Percentiles rank a stretch among this genome's conserved stretches.
Evolutionary conservation across 2,113 vertebrate species (phyloP).

Genomic region (Oncorhynchus keta): DNA sequence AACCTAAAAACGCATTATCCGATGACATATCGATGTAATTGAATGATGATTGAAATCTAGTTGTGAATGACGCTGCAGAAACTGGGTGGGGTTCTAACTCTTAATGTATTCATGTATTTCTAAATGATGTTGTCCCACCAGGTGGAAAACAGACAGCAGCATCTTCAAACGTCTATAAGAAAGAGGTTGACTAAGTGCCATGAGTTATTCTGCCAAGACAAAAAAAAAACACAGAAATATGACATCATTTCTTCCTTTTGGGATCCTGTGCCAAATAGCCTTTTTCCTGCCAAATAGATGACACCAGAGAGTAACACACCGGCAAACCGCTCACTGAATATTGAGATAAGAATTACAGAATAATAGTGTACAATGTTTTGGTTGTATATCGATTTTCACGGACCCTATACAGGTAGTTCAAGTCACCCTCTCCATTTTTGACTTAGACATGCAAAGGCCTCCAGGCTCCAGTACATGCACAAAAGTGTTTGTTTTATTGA

Average conservation of each 20-base stretch:
- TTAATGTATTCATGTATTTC: neutral
- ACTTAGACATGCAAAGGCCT: neutral
- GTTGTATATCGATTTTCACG: neutral
- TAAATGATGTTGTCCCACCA: neutral
- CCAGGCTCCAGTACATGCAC: conserved; percentile 9
- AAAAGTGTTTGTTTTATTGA: conserved; percentile 48
- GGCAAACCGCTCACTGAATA: neutral
- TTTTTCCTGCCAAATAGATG: neutral
- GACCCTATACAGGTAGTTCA: neutral
- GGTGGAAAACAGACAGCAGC: neutral
- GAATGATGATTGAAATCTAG: no score
- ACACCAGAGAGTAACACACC: neutral
- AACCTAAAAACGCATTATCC: no score
- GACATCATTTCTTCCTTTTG: neutral
- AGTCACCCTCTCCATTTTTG: neutral
- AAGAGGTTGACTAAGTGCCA: neutral
- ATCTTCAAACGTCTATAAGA: neutral
- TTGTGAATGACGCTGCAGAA: no score
- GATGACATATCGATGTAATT: no score
- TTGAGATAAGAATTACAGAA: neutral
- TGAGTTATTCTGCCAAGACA: neutral
- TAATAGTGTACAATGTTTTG: neutral
- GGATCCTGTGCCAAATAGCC: conserved; percentile 6
- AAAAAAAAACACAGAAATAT: neutral
- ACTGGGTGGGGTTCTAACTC: neutral